Conservation (phyloP, 2,113 vertebrate genomes). For the Siniperca chuatsi region DNA sequence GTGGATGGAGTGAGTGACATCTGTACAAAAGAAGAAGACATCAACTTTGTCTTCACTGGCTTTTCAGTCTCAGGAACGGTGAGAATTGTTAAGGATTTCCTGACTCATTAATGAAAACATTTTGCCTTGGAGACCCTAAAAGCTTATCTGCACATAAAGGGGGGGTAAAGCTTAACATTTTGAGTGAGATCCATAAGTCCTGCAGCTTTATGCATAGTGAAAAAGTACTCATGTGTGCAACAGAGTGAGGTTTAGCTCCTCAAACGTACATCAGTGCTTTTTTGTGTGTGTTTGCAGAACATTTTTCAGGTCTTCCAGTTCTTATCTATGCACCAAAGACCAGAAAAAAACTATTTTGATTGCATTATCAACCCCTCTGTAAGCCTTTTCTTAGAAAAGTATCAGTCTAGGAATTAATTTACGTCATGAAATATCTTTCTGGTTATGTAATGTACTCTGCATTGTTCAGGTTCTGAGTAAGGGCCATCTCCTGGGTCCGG, state of each 20-base stretch:
- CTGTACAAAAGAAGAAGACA: slow-evolving; percentile 97
- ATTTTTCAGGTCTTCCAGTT: not conserved
- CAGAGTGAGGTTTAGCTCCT: not conserved
- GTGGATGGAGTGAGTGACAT: slow-evolving; percentile 96
- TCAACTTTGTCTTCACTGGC: slow-evolving; percentile 97
- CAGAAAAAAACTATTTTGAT: not conserved
- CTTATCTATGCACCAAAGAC: not conserved
- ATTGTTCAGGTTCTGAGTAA: slow-evolving; percentile 93
- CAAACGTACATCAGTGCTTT: not conserved
- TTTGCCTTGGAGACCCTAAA: not conserved
- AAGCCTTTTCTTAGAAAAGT: not conserved
- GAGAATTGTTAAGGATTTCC: slow-evolving; percentile 34
- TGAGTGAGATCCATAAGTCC: not conserved
- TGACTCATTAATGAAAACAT: not conserved
- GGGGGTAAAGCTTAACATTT: not conserved
- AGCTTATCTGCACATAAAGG: no score
- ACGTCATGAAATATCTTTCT: not conserved
- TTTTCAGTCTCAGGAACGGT: slow-evolving; percentile 96
- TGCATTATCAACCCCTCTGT: not conserved
- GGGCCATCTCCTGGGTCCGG: slow-evolving; percentile 91
- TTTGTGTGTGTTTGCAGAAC: not conserved
- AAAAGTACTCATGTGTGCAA: not conserved
- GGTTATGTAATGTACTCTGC: not conserved
- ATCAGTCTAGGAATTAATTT: not conserved
- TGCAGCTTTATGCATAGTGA: not conserved